Percentiles rank a stretch among this genome's conserved stretches.
Conservation (phyloP, 2,113 vertebrate genomes). For the Gorsachius goisagi region DNA sequence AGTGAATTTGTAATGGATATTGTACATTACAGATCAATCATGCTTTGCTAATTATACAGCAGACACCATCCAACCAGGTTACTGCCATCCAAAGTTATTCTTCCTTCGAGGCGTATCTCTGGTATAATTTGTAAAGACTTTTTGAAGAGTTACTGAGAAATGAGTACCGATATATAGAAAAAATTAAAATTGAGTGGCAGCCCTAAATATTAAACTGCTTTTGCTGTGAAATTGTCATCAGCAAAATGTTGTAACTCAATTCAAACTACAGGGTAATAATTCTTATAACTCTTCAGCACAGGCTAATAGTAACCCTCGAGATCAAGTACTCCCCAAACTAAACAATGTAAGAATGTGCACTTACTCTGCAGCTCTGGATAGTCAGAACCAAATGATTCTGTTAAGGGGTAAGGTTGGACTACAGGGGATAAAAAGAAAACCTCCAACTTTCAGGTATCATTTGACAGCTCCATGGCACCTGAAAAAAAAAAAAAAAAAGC, state of each 20-base stretch:
- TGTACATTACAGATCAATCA: background rate
- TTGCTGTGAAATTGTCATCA: background rate
- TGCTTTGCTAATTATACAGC: background rate
- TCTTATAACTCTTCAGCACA: background rate
- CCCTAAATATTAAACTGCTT: background rate
- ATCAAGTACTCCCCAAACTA: background rate
- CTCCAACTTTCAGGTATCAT: background rate
- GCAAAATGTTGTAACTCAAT: background rate
- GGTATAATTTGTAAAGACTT: background rate
- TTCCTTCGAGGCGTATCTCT: background rate
- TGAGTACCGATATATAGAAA: background rate
- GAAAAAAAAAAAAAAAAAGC: background rate
- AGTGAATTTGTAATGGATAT: background rate
- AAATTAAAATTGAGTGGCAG: background rate
- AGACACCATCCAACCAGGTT: background rate
- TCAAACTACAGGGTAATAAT: background rate
- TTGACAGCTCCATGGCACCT: background rate
- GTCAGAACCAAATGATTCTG: background rate
- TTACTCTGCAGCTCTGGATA: background rate
- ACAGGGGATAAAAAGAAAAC: background rate
- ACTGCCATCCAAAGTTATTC: background rate
- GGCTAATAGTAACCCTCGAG: background rate
- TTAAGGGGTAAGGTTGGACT: background rate
- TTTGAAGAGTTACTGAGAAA: background rate
- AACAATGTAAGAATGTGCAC: background rate